A percentile compares a stretch with the other conserved stretches of the same genome.
Evolutionary conservation across 2,888 invertebrate genomes (phyloP).

Genomic region (Cecidostiba fungosa): DNA sequence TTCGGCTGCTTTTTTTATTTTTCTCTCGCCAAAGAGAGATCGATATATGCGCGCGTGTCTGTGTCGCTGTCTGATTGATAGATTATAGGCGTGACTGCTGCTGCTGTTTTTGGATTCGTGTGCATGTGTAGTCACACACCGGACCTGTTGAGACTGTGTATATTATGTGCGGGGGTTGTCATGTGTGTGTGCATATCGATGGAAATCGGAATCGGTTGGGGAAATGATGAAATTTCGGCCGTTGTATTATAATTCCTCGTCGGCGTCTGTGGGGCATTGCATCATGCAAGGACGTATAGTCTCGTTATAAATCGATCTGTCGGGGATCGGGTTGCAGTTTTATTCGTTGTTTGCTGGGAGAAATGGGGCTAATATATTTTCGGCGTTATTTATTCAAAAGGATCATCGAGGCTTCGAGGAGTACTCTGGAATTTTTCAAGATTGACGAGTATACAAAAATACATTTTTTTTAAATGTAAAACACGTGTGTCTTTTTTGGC

Average conservation of each 20-base stretch:
- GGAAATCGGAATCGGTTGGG: not conserved
- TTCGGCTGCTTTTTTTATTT: constrained; percentile 20
- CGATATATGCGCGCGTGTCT: not conserved
- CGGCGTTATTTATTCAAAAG: not conserved
- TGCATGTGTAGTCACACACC: not conserved
- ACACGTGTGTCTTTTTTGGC: too few species aligned
- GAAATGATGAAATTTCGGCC: not conserved
- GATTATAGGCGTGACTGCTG: not conserved
- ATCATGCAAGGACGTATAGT: constrained; percentile 1
- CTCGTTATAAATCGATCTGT: constrained; percentile 10
- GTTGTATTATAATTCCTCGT: not conserved
- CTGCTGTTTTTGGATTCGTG: not conserved
- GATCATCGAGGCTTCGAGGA: not conserved
- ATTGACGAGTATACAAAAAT: too few species aligned
- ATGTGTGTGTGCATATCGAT: not conserved
- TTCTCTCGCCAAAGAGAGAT: constrained; percentile 11
- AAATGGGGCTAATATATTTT: not conserved
- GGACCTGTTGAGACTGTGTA: not conserved
- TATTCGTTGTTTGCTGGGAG: not conserved
- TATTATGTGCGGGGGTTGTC: not conserved
- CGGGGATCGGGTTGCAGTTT: not conserved
- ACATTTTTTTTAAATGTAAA: too few species aligned
- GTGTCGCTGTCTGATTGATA: not conserved
- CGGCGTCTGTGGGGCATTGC: not conserved
- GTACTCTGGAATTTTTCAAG: not conserved